Conservation (phyloP, 2,797 vertebrate species). For the Selene dorsalis region DNA sequence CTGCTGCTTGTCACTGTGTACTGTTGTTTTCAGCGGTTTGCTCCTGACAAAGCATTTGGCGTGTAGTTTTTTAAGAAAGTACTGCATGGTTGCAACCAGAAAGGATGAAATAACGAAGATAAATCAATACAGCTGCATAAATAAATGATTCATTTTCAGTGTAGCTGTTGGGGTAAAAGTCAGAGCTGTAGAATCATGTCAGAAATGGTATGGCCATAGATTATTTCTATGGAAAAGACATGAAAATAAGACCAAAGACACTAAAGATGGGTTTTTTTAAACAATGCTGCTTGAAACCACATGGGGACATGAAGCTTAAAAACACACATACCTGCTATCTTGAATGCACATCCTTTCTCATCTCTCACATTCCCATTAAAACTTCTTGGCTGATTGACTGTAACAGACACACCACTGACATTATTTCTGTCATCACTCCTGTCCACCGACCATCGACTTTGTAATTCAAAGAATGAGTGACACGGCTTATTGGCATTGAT, state of each 20-base stretch:
- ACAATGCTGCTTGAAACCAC: background rate
- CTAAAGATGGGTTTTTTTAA: background rate
- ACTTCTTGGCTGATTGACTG: background rate
- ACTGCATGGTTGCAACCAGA: conserved; percentile 19
- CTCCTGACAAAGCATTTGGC: background rate
- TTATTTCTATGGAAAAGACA: background rate
- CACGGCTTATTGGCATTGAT: background rate
- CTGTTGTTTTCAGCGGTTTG: conserved; percentile 5
- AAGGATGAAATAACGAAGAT: conserved; percentile 18
- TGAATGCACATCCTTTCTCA: background rate
- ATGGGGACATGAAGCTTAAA: background rate
- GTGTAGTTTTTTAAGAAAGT: conserved; percentile 6
- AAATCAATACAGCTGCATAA: conserved; percentile 29
- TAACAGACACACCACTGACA: background rate
- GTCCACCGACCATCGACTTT: background rate
- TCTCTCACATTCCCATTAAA: background rate
- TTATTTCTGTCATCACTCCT: background rate
- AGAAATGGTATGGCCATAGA: conserved; percentile 3
- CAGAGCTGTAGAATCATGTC: conserved; percentile 16
- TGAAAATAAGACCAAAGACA: background rate
- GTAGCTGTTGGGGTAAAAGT: conserved; percentile 14
- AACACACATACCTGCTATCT: background rate
- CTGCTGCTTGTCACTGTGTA: background rate
- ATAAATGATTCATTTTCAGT: conserved; percentile 48
- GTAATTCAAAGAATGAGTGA: background rate